phyloP scores from a whole-genome alignment of 2,888 invertebrate genomes.

The Ichneumoninae sp. region DNA sequence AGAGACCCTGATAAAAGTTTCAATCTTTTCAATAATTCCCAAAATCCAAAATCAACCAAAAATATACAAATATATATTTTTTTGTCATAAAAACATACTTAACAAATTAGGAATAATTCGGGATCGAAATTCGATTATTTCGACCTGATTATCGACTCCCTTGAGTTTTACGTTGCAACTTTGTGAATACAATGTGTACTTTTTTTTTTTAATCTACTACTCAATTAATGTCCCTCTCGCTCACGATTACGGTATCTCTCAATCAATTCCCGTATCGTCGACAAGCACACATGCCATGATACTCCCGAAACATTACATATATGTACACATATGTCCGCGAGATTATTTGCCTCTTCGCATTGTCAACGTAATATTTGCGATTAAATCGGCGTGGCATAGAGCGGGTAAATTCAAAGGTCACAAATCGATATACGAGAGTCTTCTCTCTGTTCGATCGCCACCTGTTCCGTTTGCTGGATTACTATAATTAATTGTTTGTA shows the following conservation, averaged over 20 bases:
- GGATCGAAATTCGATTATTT: not conserved
- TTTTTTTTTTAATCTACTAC: not conserved
- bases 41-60: too few species aligned
- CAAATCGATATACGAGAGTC: constrained; percentile 27
- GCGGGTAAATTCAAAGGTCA: constrained; percentile 16
- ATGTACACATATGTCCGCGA: not conserved
- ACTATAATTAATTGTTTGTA: constrained; percentile 72
- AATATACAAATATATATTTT: not conserved
- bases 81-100: not conserved
- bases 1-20: not conserved
- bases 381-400: not conserved
- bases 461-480: constrained; percentile 54
- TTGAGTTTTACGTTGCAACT: not conserved
- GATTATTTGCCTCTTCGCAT: not conserved
- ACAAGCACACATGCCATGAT: not conserved
- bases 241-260: not conserved
- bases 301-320: constrained; percentile 1
- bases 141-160: not conserved
- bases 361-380: constrained; percentile 13
- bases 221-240: not conserved
- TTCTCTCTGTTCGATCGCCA: constrained; percentile 8
- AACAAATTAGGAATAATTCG: not conserved
- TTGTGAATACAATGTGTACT: not conserved
- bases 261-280: constrained; percentile 1
- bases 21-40: not conserved